Evolutionary conservation across 2,888 invertebrate genomes (phyloP).

Genomic region (Cheilosia soror): DNA sequence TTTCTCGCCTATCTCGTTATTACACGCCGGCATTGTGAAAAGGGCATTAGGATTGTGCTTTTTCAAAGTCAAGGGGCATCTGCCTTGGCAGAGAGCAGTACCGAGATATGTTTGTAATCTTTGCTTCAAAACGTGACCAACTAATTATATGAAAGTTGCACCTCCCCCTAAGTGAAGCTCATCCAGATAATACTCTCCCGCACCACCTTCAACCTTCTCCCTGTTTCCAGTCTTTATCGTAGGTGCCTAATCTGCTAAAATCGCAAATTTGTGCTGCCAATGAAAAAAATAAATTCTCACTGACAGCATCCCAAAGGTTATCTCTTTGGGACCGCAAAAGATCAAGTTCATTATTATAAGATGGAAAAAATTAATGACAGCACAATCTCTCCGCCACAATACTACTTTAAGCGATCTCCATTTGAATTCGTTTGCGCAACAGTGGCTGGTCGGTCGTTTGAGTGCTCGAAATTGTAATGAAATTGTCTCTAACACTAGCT

Average conservation of each 20-base stretch:
- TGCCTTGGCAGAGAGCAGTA: too few species aligned
- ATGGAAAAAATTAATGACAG: neutral
- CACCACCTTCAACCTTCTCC: too few species aligned
- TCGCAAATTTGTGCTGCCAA: slow-evolving; percentile 4
- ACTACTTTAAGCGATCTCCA: slow-evolving; percentile 15
- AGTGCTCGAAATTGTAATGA: slow-evolving; percentile 37
- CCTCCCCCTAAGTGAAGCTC: too few species aligned
- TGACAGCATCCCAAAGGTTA: slow-evolving; percentile 36
- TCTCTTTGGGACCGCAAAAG: slow-evolving; percentile 33
- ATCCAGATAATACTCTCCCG: too few species aligned
- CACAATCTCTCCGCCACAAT: neutral
- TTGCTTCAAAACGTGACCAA: too few species aligned
- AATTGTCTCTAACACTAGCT: slow-evolving; percentile 1
- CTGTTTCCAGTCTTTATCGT: too few species aligned
- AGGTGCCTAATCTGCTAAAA: neutral
- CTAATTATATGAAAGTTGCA: too few species aligned
- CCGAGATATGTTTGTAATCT: too few species aligned
- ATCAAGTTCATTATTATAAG: slow-evolving; percentile 51
- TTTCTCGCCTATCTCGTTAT: too few species aligned
- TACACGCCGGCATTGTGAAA: too few species aligned
- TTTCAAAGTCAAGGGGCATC: too few species aligned
- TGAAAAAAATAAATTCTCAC: neutral
- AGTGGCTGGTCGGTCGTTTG: slow-evolving; percentile 33
- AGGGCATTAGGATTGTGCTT: too few species aligned
- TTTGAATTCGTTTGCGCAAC: slow-evolving; percentile 29